A percentile compares a stretch with the other conserved stretches of the same genome.
Conservation (phyloP, 2,888 invertebrate genomes). For the Pyrgus malvae region DNA sequence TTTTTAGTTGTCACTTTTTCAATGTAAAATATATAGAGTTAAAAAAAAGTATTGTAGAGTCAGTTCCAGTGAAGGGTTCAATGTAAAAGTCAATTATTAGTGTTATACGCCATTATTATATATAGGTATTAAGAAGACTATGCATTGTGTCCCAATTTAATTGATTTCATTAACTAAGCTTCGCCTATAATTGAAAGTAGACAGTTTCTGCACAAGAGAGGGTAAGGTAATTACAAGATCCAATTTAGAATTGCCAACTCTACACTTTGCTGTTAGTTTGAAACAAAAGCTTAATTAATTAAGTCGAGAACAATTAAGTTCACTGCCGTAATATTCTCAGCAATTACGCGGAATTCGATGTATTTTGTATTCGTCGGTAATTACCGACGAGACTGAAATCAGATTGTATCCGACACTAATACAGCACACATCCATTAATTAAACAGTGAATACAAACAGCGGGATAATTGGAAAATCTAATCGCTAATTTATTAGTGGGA, state of each 20-base stretch:
- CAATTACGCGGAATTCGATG: constrained; percentile 79
- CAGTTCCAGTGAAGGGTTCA: too few species aligned
- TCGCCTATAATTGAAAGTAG: constrained; percentile 79
- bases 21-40: too few species aligned
- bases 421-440: constrained; percentile 73
- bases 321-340: constrained; percentile 80
- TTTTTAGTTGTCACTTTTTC: too few species aligned
- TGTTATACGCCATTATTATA: neutral
- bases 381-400: constrained; percentile 72
- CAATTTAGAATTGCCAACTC: constrained; percentile 82
- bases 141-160: constrained; percentile 73
- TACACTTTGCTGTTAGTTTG: constrained; percentile 82
- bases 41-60: too few species aligned
- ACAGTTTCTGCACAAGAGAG: constrained; percentile 76
- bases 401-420: constrained; percentile 75
- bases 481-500: constrained; percentile 58
- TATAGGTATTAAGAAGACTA: constrained; percentile 51
- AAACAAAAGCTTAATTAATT: constrained; percentile 83
- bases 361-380: constrained; percentile 77
- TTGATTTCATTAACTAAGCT: constrained; percentile 78
- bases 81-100: neutral
- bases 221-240: constrained; percentile 82
- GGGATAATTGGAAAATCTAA: constrained; percentile 74
- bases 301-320: constrained; percentile 82
- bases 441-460: constrained; percentile 55